phyloP scores from a whole-genome alignment of 2,113 vertebrate genomes.

The Cebus imitator region DNA sequence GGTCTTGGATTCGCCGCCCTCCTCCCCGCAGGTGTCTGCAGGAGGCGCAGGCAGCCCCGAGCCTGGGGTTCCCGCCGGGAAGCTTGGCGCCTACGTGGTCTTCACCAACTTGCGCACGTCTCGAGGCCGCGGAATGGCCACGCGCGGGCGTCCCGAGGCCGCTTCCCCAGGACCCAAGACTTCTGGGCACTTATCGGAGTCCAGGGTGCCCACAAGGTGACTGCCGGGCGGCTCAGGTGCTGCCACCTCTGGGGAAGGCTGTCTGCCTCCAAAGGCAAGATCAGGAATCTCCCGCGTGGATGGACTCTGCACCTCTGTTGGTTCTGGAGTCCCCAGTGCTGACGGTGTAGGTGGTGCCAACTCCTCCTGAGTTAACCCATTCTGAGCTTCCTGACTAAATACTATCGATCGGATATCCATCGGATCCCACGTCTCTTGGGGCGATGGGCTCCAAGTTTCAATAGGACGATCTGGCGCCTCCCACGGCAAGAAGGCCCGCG shows the following conservation, averaged over 20 bases:
- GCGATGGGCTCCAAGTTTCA: background rate
- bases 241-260: background rate
- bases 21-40: background rate
- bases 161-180: background rate
- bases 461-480: background rate
- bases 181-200: background rate
- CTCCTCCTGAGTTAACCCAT: background rate
- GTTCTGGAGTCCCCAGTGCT: background rate
- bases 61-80: slow-evolving; percentile 75
- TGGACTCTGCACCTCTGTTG: background rate
- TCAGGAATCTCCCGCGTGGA: background rate
- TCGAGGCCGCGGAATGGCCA: slow-evolving; percentile 87
- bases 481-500: background rate
- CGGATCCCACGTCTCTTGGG: slow-evolving; percentile 21
- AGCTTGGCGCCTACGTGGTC: slow-evolving; percentile 91
- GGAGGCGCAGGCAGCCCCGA: background rate
- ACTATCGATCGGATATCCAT: fast-evolving
- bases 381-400: background rate
- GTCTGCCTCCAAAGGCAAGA: background rate
- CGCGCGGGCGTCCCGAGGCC: background rate
- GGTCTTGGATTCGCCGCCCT: background rate
- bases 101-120: slow-evolving; percentile 93
- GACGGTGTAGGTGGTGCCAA: background rate
- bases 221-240: background rate
- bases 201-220: background rate